Base-by-base conservation (phyloP, 2,113 vertebrate species). In the Corynorhinus townsendii region DNA sequence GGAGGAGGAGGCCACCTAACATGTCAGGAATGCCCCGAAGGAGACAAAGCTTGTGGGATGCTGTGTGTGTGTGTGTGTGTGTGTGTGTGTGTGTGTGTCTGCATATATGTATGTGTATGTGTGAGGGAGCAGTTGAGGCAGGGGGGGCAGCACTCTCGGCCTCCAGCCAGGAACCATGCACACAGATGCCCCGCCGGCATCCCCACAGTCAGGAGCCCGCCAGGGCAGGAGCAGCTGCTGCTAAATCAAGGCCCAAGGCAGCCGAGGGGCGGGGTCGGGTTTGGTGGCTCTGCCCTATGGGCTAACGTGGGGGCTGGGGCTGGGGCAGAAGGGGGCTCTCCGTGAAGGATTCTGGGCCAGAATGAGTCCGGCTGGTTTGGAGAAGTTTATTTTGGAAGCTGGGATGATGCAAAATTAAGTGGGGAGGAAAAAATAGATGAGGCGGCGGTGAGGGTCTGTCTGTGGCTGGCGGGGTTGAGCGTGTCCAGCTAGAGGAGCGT, bases 341-440 rank as follows among this genome's bases (percentile, higher is more conserved):
- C 2, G 4, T 84, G 56, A 94, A 76, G 84, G 95, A 81, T 94
- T 68, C 82, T 89, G 92, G 88, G 88, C 95, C 96, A 84, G 89
- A 95, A 84, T 35, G 95, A 97, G 92, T 66, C 91, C 1, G 86
- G 62, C 94, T 89, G 93, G 94, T 90, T 96, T 94, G 88, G 94
- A 94, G 93, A 97, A 93, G 97, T 97, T 97, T 97, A 97, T 97
- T 97, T 97, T 97, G 94, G 97, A 97, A 95, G 76, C 95, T 77
- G 89, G 76, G 87, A 97, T 96, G 97, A 97, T 96, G 96, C 96
- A 97, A 97, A 97, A 97, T 96, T 97, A 95, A 97, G 92, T 95
- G 97, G 80, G 95, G 89, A 97, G 96, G 96, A 97, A 97, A 97
- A 97, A 97, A 97, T 97, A 97, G 97, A 93, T 22, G 94, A 93